phyloP scores from a whole-genome alignment of 2,113 vertebrate genomes.

The Brachypodius melanocephalos region DNA sequence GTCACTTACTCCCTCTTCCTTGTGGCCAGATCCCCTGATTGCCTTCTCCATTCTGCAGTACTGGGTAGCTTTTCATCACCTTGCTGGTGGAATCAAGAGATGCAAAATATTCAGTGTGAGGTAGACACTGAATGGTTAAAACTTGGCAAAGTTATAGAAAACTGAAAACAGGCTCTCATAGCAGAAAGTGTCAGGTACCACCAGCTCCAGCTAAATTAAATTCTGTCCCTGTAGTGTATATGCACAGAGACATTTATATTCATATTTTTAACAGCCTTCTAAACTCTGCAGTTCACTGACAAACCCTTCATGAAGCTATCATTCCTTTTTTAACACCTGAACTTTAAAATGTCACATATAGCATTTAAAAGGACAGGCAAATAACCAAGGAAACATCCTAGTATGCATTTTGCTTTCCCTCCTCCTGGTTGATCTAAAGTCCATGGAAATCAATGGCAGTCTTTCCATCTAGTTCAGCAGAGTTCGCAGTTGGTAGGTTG shows the following conservation, averaged over 20 bases:
- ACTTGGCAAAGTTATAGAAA: slow-evolving; percentile 68
- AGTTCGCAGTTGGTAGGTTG: not conserved
- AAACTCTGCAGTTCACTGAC: slow-evolving; percentile 72
- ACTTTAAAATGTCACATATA: slow-evolving; percentile 69
- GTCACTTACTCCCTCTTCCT: not conserved
- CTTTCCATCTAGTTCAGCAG: slow-evolving; percentile 33
- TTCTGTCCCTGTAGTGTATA: slow-evolving; percentile 73
- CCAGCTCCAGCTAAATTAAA: slow-evolving; percentile 71
- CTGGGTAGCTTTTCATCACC: slow-evolving; percentile 62
- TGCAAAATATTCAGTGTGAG: slow-evolving; percentile 68
- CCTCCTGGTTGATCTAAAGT: slow-evolving; percentile 42
- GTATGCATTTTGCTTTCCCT: slow-evolving; percentile 34
- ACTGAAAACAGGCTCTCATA: slow-evolving; percentile 67
- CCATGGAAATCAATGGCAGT: slow-evolving; percentile 38
- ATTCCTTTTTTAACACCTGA: slow-evolving; percentile 70
- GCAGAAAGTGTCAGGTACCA: slow-evolving; percentile 68
- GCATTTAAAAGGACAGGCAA: slow-evolving; percentile 70
- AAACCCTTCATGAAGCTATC: slow-evolving; percentile 69
- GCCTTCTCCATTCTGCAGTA: slow-evolving; percentile 9
- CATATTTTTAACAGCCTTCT: slow-evolving; percentile 73
- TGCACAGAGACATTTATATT: slow-evolving; percentile 73
- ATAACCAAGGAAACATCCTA: slow-evolving; percentile 66
- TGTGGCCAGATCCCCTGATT: slow-evolving; percentile 33
- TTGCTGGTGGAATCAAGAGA: slow-evolving; percentile 66
- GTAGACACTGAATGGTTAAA: slow-evolving; percentile 68